Evolutionary conservation across 1,140 invertebrate genomes (phyloP), one percentile per base, ranked within the genome.

Genomic region (Pogonomyrmex barbatus): DNA sequence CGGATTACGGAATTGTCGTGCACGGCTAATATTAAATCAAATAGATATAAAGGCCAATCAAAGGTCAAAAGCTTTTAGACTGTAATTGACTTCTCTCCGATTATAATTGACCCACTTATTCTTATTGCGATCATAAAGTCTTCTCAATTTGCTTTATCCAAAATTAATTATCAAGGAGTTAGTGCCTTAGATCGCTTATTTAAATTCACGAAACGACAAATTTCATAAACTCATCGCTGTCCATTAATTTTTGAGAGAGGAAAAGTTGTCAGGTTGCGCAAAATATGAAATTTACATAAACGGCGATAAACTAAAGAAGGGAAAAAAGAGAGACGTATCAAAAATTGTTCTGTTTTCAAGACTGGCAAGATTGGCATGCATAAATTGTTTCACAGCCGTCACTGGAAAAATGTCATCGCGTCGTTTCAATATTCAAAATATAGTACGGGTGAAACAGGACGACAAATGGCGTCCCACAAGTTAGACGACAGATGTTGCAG

Each of bases 401-500:
- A 24, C 24, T 24, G 76, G 42, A 30, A 52, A 65, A 63, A 78
- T 47, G 24, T 24, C 33, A 12, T 2, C 52, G 3, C n/a, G 33
- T 52, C 45, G 12, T 79, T 65, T 24, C 58, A 45, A 60, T 76
- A 76, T 60, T 76, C 39, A 45, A 60, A 76, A 76, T 76, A 67
- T 30, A 14, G 45, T 42, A 24, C n/a, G 45, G 45, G n/a, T 39
- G 47, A 9, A 4, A 33, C 24, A 45, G 42, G 42, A 36, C 17
- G 60, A 65, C 45, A 5, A 10, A 50, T 17, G 47, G 9, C 45
- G 47, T 52, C 30, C 33, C 33, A 24, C 45, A 65, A 3, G 12
- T 63, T 54, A 68, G 9, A 68, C 39, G 77, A 65, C 77, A 81
- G 77, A 81, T 81, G 77, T 81, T 78, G 76, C 60, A 24, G 39